A percentile compares a stretch with the other conserved stretches of the same genome.
Evolutionary conservation across 1,140 invertebrate genomes (phyloP).

Genomic region (Neotoxoptera formosana): DNA sequence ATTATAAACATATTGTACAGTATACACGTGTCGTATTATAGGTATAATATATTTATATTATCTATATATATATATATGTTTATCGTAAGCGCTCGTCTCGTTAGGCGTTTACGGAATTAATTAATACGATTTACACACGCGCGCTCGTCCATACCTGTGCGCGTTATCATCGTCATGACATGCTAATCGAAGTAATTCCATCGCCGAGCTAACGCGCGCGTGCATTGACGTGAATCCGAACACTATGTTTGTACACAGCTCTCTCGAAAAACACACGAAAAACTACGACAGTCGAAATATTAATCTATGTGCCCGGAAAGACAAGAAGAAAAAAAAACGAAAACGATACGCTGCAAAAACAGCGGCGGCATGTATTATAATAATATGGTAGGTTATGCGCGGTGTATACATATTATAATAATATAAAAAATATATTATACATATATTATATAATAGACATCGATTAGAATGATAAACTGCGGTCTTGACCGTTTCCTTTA

Average conservation of each 20-base stretch:
- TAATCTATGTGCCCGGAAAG: too few species aligned
- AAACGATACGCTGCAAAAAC: neutral
- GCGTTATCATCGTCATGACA: neutral
- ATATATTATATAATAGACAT: neutral
- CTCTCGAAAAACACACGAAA: too few species aligned
- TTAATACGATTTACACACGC: neutral
- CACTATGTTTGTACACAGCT: neutral
- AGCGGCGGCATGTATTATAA: neutral
- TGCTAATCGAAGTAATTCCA: neutral
- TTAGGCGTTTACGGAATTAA: neutral
- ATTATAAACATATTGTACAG: neutral
- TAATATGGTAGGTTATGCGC: too few species aligned
- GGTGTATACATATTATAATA: too few species aligned
- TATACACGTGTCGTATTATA: too few species aligned
- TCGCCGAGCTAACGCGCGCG: neutral
- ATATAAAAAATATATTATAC: too few species aligned
- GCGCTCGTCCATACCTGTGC: neutral
- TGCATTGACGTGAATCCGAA: neutral
- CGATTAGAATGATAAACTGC: constrained; percentile 2
- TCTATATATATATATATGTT: too few species aligned
- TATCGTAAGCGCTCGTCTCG: neutral
- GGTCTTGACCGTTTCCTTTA: neutral
- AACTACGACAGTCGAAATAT: too few species aligned
- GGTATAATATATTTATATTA: too few species aligned
- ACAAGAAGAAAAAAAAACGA: neutral